Base-by-base conservation (phyloP, 2,888 invertebrate species). In the Pachycephus smyrnensis region DNA sequence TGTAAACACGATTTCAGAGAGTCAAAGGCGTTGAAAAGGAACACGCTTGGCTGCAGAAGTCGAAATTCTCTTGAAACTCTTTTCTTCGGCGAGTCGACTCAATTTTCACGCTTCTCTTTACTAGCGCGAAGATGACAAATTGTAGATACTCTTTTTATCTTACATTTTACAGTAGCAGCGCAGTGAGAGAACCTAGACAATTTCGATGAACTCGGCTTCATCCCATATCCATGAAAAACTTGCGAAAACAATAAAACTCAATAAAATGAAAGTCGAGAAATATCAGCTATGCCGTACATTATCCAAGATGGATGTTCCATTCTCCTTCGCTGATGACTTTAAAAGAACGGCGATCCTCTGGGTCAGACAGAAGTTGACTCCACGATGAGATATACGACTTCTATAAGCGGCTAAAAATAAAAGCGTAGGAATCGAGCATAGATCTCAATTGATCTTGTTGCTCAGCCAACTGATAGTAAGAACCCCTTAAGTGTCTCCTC, bases 391-490 rank as follows among this genome's bases (percentile, higher is more conserved):
- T 55, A 55, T 55, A 55, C 23, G 55, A 55, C 23, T 55, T 55
- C 55, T 55, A 23, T 55, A 55, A 55, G 55, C 55, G 55, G 9
- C 55, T 55, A 55, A 55, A 55, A 71, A 71, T 30, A 30, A 71
- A 23, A 30, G 71, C 30, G 71, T 32, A 71, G 33, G 12, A 23
- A 30, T 33, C 32, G 32, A 33, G 33, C 71, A 33, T 31, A 33
- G 71, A 71, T 71, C 71, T 31, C 71, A 71, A 71, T 71, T 71
- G 71, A 71, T 71, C 33, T 71, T 71, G 30, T 71, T 33, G 23
- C 71, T 31, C 30, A 23, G 71, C 31, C 71, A 33, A 71, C 23
- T 55, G 55, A 55, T 55, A 55, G 55, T 23, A 55, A 55, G 55
- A 55, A 55, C 55, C 15, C 23, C 55, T 55, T 55, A 55, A 55